Conservation (phyloP, 2,113 vertebrate species). For the Aviceda subcristata region DNA sequence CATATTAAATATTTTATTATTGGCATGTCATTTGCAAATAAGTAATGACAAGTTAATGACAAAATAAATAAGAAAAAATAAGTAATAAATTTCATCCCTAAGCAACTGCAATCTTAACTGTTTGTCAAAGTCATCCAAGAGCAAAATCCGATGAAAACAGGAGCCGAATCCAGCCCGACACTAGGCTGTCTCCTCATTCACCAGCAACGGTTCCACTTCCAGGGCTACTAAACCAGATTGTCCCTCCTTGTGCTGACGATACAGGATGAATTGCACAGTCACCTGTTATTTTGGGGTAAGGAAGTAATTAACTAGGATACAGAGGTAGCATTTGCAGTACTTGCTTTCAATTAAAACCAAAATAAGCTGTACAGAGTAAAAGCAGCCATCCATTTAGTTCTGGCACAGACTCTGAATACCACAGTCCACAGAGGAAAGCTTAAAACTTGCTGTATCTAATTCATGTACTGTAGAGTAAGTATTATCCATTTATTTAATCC, state of each 20-base stretch:
- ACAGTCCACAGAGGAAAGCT: neutral
- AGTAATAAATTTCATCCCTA: neutral
- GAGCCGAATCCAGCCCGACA: neutral
- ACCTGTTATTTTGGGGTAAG: conserved; percentile 60
- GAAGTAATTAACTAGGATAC: neutral
- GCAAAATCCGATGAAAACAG: neutral
- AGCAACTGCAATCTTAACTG: neutral
- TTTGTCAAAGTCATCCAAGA: neutral
- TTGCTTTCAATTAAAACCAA: neutral
- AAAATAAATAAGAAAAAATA: neutral
- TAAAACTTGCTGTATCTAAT: neutral
- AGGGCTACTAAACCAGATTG: neutral
- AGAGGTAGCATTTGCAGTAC: neutral
- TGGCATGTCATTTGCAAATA: neutral
- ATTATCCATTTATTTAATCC: neutral
- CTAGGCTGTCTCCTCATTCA: conserved; percentile 34
- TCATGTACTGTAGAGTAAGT: neutral
- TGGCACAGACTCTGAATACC: neutral
- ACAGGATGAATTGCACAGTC: conserved; percentile 65
- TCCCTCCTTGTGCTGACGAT: conserved; percentile 14
- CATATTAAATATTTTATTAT: neutral
- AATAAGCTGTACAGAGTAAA: neutral
- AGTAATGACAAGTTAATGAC: neutral
- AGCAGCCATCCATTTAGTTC: neutral
- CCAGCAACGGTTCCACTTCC: conserved; percentile 67